Evolutionary conservation across 2,797 vertebrate genomes (phyloP).

Genomic region (Diplodus sargus): DNA sequence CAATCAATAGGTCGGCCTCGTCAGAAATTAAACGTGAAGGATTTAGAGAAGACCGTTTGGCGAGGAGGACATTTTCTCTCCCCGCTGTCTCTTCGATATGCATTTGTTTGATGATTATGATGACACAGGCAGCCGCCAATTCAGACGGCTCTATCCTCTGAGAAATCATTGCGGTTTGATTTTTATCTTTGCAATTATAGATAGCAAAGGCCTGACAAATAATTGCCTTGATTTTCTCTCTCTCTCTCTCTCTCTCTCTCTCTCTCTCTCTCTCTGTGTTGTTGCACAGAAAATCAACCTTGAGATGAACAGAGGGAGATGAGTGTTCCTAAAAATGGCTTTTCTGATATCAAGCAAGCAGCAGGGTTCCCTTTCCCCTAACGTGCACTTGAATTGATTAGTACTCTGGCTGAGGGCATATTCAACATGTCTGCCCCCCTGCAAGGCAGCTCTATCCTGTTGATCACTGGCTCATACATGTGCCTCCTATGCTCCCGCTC

Average conservation of each 20-base stretch:
- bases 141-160: conserved; percentile 73
- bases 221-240: conserved; percentile 78
- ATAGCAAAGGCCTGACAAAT: conserved; percentile 79
- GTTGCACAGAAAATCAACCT: conserved; percentile 81
- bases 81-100: conserved; percentile 48
- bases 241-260: neutral
- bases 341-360: conserved; percentile 81
- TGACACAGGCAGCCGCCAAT: conserved; percentile 75
- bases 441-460: conserved; percentile 77
- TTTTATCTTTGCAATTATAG: conserved; percentile 84
- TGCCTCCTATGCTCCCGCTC: conserved; percentile 73
- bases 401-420: conserved; percentile 81
- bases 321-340: conserved; percentile 81
- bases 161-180: conserved; percentile 81
- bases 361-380: conserved; percentile 79
- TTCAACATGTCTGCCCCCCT: conserved; percentile 82
- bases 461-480: conserved; percentile 80
- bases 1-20: conserved; percentile 9
- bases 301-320: conserved; percentile 77
- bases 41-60: conserved; percentile 32
- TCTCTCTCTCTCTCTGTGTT: conserved; percentile 38
- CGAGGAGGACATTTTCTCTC: conserved; percentile 41
- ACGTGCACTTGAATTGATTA: conserved; percentile 85
- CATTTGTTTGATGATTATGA: conserved; percentile 77
- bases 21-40: conserved; percentile 28